A percentile compares a stretch with the other conserved stretches of the same genome.
Conservation (phyloP, 2,797 vertebrate species). For the Sylvilagus floridanus region DNA sequence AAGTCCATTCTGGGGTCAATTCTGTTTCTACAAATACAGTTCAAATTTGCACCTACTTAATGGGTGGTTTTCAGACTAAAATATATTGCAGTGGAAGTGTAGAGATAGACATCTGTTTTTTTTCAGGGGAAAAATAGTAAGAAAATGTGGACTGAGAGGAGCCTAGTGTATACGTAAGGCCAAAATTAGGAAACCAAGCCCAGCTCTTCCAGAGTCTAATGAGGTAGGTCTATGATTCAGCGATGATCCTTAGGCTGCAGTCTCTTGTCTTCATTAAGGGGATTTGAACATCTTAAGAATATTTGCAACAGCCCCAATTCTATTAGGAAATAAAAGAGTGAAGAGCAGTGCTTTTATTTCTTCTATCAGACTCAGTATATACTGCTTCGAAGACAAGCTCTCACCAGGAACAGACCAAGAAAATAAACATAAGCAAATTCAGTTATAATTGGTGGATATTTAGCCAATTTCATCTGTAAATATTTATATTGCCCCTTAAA, state of each 20-base stretch:
- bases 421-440: background rate
- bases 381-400: background rate
- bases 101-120: constrained; percentile 31
- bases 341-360: background rate
- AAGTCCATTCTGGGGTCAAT: constrained; percentile 31
- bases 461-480: background rate
- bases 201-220: background rate
- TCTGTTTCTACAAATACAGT: constrained; percentile 57
- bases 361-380: background rate
- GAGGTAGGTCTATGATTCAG: constrained; percentile 2
- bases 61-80: constrained; percentile 33
- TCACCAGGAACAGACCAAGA: background rate
- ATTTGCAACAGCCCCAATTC: background rate
- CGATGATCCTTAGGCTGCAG: background rate
- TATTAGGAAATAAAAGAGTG: constrained; percentile 14
- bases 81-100: background rate
- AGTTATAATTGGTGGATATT: background rate
- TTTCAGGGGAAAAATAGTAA: background rate
- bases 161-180: background rate
- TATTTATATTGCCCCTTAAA: constrained; percentile 26
- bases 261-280: background rate
- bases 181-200: background rate
- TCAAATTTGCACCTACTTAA: constrained; percentile 38
- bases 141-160: background rate
- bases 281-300: background rate